phyloP scores from a whole-genome alignment of 2,888 invertebrate genomes.

The Macaria liturata region DNA sequence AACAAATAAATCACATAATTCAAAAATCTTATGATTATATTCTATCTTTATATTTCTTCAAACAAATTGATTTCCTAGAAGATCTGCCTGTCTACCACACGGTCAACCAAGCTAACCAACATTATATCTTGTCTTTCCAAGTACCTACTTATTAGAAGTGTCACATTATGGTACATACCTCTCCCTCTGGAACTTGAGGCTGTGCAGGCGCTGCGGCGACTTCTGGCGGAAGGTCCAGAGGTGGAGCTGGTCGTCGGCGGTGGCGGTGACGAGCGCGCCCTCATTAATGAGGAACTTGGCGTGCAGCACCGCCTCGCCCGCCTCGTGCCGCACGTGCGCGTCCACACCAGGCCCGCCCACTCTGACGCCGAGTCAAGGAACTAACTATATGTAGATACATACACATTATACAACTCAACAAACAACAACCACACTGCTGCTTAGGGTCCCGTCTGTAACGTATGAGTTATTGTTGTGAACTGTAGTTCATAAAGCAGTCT shows the following conservation, averaged over 20 bases:
- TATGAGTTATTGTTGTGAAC: no score
- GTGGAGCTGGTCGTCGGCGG: conserved; percentile 97
- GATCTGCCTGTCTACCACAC: no score
- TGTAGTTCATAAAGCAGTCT: no score
- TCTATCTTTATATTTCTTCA: no score
- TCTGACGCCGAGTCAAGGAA: conserved; percentile 81
- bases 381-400: not conserved
- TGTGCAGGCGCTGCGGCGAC: conserved; percentile 96
- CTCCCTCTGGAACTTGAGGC: conserved; percentile 98
- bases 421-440: no score
- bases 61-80: no score
- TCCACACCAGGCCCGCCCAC: conserved; percentile 99
- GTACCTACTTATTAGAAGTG: no score
- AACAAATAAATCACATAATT: no score
- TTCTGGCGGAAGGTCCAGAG: conserved; percentile 99
- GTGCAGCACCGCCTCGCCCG: conserved; percentile 91
- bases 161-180: conserved; percentile 82
- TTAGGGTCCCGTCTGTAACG: no score
- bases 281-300: conserved; percentile 98
- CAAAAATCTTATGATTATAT: no score
- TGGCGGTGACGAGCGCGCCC: conserved; percentile 97
- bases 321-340: conserved; percentile 94
- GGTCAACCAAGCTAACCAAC: no score
- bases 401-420: not conserved
- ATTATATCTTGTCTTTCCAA: no score